A percentile compares a stretch with the other conserved stretches of the same genome.
Evolutionary conservation across 2,797 vertebrate genomes (phyloP).

Genomic region (Rachycentron canadum): DNA sequence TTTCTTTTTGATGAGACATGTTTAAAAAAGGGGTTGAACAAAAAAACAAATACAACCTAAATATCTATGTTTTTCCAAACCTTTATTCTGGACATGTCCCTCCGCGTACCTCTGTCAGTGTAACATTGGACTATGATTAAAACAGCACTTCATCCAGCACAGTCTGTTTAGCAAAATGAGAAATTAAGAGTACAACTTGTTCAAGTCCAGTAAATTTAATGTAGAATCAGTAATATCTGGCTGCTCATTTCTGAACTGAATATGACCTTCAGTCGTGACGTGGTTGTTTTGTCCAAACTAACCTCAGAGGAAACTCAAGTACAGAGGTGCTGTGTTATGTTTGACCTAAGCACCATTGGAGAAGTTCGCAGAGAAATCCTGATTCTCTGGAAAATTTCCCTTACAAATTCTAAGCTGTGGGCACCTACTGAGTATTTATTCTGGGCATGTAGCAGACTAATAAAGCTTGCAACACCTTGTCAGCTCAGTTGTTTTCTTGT

Average conservation of each 20-base stretch:
- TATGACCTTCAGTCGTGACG: background rate
- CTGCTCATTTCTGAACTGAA: conserved; percentile 2
- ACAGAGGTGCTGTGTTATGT: background rate
- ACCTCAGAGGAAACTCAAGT: background rate
- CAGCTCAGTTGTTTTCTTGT: conserved; percentile 2
- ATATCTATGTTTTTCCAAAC: background rate
- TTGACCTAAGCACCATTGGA: background rate
- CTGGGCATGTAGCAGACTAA: background rate
- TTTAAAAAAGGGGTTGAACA: background rate
- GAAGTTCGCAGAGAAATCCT: background rate
- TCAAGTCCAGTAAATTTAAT: background rate
- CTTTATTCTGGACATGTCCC: background rate
- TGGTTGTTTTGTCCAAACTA: background rate
- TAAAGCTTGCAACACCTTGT: background rate
- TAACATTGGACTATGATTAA: background rate
- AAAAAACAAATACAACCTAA: background rate
- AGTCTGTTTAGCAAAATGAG: background rate
- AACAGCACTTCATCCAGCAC: background rate
- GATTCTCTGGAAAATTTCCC: background rate
- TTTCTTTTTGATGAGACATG: background rate
- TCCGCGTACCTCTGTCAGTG: background rate
- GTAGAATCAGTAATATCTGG: background rate
- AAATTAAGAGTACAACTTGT: background rate
- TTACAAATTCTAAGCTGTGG: background rate
- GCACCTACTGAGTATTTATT: background rate